These are phyloP conservation scores for Centruroides sculpturatus DNA, from an alignment of 1,140 invertebrate genomes.

Conservation along the genomic window DNA sequence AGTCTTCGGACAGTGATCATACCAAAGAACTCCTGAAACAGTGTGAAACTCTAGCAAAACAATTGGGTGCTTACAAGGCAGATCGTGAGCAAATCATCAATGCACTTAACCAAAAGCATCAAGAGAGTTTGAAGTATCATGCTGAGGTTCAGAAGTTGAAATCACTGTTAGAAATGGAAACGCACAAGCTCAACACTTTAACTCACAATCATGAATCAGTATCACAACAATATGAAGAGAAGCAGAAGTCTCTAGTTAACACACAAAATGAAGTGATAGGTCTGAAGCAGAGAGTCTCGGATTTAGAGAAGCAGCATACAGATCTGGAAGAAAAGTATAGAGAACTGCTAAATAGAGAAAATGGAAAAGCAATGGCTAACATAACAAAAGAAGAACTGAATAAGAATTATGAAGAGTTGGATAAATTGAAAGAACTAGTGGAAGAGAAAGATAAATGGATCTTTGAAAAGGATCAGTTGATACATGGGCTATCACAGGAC, in stretches of 20 bases:
- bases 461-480: conserved; percentile 16
- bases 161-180: conserved; percentile 20
- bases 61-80: conserved; percentile 25
- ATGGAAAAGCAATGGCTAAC: conserved; percentile 21
- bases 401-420: conserved; percentile 20
- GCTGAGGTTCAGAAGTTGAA: conserved; percentile 63
- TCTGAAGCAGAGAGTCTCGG: conserved; percentile 32
- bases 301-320: conserved; percentile 28
- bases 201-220: conserved; percentile 27
- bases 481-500: conserved; percentile 18
- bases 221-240: conserved; percentile 29
- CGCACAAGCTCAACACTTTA: conserved; percentile 25
- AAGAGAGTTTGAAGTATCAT: conserved; percentile 66
- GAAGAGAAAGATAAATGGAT: conserved; percentile 16
- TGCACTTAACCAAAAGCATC: conserved; percentile 59
- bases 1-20: conserved; percentile 16
- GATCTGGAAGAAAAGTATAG: conserved; percentile 20
- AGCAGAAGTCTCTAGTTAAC: conserved; percentile 32
- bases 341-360: conserved; percentile 15
- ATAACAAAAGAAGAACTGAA: conserved; percentile 18
- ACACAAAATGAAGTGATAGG: conserved; percentile 37
- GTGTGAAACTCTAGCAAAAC: conserved; percentile 27
- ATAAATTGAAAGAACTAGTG: conserved; percentile 17
- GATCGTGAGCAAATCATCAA: conserved; percentile 61
- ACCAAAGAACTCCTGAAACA: conserved; percentile 24